Base-by-base conservation (phyloP, 2,113 vertebrate species). In the Passer montanus region DNA sequence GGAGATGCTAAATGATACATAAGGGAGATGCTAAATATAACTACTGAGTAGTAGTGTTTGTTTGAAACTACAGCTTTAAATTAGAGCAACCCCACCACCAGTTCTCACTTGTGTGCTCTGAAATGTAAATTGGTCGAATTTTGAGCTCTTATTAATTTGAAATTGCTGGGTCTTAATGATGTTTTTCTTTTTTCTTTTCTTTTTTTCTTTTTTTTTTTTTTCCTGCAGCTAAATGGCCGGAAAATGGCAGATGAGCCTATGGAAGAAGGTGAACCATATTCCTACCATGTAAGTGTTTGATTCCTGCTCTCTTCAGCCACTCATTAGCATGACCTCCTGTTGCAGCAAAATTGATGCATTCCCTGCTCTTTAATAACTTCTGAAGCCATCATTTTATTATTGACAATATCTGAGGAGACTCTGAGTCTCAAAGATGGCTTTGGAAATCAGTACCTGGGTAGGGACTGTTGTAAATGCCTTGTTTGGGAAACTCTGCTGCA, bases 201-300 rank as follows among this genome's bases (percentile, higher is more conserved):
- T 14, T 5, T 11, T 60, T 4, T 14, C 39, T 7, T 8, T 52
- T 8, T 9, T 6, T 28, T 26, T 1, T 21, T 6, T 9, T 5
- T 6, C 64, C 81, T 94, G 69, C 97, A 99, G 99, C 96, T 99
- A 97, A 99, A 99, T 98, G 99, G 98, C 97, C 98, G 99, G 98
- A 99, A 99, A 98, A 98, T 99, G 98, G 98, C 98, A 98, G 99
- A 99, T 90, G 99, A 99, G 96, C 99, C 99, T 59, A 99, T 99
- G 99, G 99, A 99, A 96, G 99, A 99, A 96, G 99, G 98, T 96
- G 99, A 99, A 96, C 97, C 99, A 74, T 98, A 98, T 98, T 98
- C 98, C 79, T 98, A 98, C 97, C 98, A 98, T 46, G 99, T 99
- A 97, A 99, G 99, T 99, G 39, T 64, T 63, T 49, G 41, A 39